Evolutionary conservation across 2,797 vertebrate species (phyloP), one percentile per base, ranked within the genome.

Genomic region (Hyperoplus lanceolatus): DNA sequence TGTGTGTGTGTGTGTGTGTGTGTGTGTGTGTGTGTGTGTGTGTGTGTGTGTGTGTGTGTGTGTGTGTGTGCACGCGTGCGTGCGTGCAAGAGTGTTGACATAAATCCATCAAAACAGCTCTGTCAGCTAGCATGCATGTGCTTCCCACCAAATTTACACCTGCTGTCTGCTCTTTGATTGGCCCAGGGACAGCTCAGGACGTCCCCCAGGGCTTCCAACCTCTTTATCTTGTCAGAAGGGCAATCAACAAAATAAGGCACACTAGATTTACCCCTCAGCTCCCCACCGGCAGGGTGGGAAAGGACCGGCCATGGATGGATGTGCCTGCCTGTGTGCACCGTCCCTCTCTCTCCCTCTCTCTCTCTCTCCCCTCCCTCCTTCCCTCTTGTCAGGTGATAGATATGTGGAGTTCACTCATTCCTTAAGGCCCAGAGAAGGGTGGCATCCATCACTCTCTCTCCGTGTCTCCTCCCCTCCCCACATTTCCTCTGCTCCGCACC

Each of bases 391-490:
- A 64, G 72, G 77, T 94, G 92, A 95, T 93, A 83, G 88, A 95
- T 95, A 87, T 85, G 83, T 85, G 77, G 74, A 83, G 84, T 94
- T 93, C 88, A 81, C 71, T 94, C 93, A 93, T 94, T 92, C 83
- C 85, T 94, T 92, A 90, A 86, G 79, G 88, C 80, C 81, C 80
- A 73, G 73, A 64, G 90, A 91, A 75, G 82, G 86, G 71, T 78
- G 84, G 80, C 88, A 95, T 95, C 91, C 89, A 95, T 95, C 95
- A 94, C 77, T 71, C 75, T 68, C 8, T 45, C 77, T 62, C 69
- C 51, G 57, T 61, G 16, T 51, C 67, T 62, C 74, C 60, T 67
- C 42, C 67, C 9, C 59, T 62, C 48, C 46, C 68, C 60, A 49
- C 73, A 66, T 72, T 39, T 70, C 77, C 68, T 68, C 59, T 68